phyloP scores from a whole-genome alignment of 1,140 invertebrate genomes.

The Ditylenchus dipsaci region DNA sequence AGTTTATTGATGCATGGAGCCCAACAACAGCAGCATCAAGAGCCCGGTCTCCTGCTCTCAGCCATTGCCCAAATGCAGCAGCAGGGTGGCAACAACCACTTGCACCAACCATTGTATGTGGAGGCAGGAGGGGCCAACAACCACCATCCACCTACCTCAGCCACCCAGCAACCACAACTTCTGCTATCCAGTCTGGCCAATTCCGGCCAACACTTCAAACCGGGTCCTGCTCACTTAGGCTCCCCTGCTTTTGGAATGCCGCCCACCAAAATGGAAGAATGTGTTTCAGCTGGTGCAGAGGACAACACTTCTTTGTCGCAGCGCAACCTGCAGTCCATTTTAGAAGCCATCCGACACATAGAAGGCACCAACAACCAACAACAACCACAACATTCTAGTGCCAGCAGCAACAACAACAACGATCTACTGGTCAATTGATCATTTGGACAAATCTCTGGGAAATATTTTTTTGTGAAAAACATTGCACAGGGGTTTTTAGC shows the following conservation, averaged over 20 bases:
- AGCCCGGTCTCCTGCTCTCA: not conserved
- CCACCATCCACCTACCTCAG: not conserved
- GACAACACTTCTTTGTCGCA: slow-evolving; percentile 2
- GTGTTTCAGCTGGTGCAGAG: not conserved
- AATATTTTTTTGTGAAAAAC: not conserved
- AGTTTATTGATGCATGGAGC: not conserved
- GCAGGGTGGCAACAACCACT: not conserved
- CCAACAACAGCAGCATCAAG: not conserved
- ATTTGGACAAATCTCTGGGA: not conserved
- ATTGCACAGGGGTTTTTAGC: not conserved
- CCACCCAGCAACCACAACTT: not conserved
- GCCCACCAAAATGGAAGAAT: not conserved
- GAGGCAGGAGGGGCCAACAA: not conserved
- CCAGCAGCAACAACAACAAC: slow-evolving; percentile 1
- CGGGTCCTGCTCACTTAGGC: not conserved
- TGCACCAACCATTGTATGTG: not conserved
- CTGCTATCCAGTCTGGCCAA: not conserved
- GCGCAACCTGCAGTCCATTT: slow-evolving; percentile 16
- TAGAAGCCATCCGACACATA: slow-evolving; percentile 17
- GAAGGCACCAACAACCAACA: not conserved
- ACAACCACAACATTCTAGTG: slow-evolving; percentile 3
- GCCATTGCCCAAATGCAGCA: not conserved
- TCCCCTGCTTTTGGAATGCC: not conserved
- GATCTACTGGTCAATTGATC: not conserved
- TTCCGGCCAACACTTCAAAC: not conserved